Evolutionary conservation across 1,140 invertebrate genomes (phyloP), one percentile per base, ranked within the genome.

Genomic region (Tetramorium parvispinum): DNA sequence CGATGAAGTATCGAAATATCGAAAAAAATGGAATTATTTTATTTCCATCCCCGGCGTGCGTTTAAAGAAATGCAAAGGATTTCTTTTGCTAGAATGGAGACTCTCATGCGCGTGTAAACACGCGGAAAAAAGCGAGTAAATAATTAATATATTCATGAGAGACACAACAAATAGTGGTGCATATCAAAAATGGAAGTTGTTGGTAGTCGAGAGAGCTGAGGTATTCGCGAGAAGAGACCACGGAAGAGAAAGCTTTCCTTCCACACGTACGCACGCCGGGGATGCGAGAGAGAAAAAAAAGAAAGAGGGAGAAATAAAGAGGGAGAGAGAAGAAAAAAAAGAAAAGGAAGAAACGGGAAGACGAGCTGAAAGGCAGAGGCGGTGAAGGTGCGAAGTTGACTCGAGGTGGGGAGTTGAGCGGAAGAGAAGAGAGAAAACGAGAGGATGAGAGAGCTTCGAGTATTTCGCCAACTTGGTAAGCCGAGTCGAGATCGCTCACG

Each of bases 381-480:
- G 68, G 71, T 40, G 59, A 73, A 85, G 86, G 88, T 87, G 85
- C 75, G 71, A 87, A 87, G 78, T 78, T 86, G 88, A 32, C 16
- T 83, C 68, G 79, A 59, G 40, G 68, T 73, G 77, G 61, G 68
- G 70, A 81, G 79, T 53, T 76, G 79, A 89, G 76, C 43, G 57
- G 46, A 85, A 85, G 73, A 75, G 61, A 65, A 55, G 46, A 71
- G 78, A 66, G 81, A 59, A 65, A 86, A 77, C 27, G 78, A 87
- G 79, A 86, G 85, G 78, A 87, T 79, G 88, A 86, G 86, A 85
- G 79, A 90, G 91, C 85, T 81, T 85, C 87, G 85, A 92, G 93
- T 93, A 93, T 93, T 93, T 93, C 92, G 91, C 88, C 93, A 93
- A 93, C 91, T 92, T 91, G 89, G 92, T 93, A 93, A 93, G 91